phyloP scores from a whole-genome alignment of 2,888 invertebrate species.

The Lepidochrysops patricia region DNA sequence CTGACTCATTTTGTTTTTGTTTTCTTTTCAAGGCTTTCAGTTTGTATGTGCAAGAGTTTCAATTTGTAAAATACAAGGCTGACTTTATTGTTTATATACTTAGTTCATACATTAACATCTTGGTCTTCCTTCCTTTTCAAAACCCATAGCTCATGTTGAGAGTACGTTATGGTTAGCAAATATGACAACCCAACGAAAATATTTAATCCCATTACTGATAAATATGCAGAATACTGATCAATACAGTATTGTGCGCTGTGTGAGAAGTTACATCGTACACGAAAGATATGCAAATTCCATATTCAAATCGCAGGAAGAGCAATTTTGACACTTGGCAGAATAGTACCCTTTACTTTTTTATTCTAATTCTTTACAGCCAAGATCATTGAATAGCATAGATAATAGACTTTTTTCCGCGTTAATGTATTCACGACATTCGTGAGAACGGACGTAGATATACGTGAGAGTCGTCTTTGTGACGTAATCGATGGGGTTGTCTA shows the following conservation, averaged over 20 bases:
- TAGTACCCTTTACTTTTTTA: slow-evolving; percentile 58
- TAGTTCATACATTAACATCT: too few relatives aligned
- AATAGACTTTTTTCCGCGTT: slow-evolving; percentile 46
- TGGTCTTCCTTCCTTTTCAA: not conserved
- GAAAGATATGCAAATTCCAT: slow-evolving; percentile 63
- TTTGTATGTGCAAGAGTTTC: too few relatives aligned
- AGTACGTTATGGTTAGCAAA: slow-evolving; percentile 32
- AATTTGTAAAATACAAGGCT: not conserved
- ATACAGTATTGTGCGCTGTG: slow-evolving; percentile 39
- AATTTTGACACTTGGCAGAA: slow-evolving; percentile 72
- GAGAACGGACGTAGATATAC: slow-evolving; percentile 46
- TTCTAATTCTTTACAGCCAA: slow-evolving; percentile 63
- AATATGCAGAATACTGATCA: slow-evolving; percentile 33
- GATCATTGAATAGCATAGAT: slow-evolving; percentile 46
- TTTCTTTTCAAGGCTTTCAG: not conserved
- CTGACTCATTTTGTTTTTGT: not conserved
- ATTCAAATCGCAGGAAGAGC: slow-evolving; percentile 70
- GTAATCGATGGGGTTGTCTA: slow-evolving; percentile 61
- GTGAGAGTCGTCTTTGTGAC: slow-evolving; percentile 50
- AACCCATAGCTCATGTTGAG: not conserved
- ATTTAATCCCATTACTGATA: slow-evolving; percentile 70
- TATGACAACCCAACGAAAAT: slow-evolving; percentile 65
- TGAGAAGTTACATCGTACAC: slow-evolving; percentile 31
- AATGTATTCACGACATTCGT: slow-evolving; percentile 62
- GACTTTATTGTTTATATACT: not conserved